Conservation (phyloP, 2,797 vertebrate species). For the Microchirus variegatus region DNA sequence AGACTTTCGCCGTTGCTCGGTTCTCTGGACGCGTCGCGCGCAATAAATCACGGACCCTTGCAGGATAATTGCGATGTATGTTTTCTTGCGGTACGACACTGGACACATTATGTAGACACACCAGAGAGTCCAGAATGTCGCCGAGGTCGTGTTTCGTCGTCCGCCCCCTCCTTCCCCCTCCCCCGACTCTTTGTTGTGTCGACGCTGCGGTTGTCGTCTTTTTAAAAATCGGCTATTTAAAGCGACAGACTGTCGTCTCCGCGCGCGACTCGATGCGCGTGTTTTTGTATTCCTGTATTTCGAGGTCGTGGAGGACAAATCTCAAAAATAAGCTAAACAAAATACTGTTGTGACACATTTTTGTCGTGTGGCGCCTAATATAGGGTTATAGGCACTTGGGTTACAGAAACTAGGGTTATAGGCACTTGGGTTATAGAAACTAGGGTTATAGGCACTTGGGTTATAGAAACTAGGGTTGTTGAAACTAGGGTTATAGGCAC, state of each 20-base stretch:
- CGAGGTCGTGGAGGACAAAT: too few species aligned
- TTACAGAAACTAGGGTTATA: too few species aligned
- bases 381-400: too few species aligned
- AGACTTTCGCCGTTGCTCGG: constrained; percentile 58
- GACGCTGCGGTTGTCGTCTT: constrained; percentile 46
- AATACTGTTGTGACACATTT: too few species aligned
- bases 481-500: too few species aligned
- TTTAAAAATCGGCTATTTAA: constrained; percentile 24
- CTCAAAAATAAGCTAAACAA: too few species aligned
- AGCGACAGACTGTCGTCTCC: constrained; percentile 26
- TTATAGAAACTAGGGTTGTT: too few species aligned
- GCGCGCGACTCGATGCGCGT: not conserved
- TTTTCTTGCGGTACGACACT: constrained; percentile 51
- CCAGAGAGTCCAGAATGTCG: constrained; percentile 32
- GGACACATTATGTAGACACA: constrained; percentile 59
- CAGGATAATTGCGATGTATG: constrained; percentile 61
- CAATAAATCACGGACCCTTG: constrained; percentile 61
- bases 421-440: too few species aligned
- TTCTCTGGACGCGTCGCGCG: constrained; percentile 47
- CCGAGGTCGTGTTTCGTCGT: constrained; percentile 23
- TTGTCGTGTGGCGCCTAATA: too few species aligned
- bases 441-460: too few species aligned
- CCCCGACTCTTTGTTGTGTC: constrained; percentile 55
- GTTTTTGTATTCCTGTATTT: too few species aligned
- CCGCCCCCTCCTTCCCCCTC: too few species aligned